A percentile compares a stretch with the other conserved stretches of the same genome.
Conservation (phyloP, 2,888 invertebrate genomes). For the Bombylius discolor region DNA sequence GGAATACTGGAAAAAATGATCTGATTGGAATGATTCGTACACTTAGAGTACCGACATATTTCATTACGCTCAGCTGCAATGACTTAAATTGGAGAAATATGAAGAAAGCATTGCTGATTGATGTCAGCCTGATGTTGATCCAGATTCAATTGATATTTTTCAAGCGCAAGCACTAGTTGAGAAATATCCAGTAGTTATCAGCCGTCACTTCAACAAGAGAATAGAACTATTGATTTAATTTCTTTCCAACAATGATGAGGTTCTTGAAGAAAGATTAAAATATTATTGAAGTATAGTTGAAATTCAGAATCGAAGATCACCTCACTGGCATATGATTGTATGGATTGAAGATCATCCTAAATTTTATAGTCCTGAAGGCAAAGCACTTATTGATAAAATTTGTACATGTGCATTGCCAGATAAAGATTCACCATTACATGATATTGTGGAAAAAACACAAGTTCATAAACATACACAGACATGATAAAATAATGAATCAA, state of each 20-base stretch:
- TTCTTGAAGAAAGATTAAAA: conserved; percentile 10
- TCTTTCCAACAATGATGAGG: conserved; percentile 2
- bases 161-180: conserved; percentile 1
- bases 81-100: conserved; percentile 20
- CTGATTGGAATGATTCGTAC: conserved; percentile 19
- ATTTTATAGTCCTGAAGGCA: conserved; percentile 17
- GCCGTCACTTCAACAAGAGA: conserved; percentile 13
- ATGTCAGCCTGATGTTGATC: conserved; percentile 12
- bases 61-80: conserved; percentile 16
- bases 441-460: conserved; percentile 11
- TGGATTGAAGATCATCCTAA: conserved; percentile 4
- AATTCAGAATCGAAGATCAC: conserved; percentile 9
- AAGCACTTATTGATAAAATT: conserved; percentile 5
- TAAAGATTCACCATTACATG: conserved; percentile 9
- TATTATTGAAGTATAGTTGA: conserved; percentile 13
- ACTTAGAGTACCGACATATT: conserved; percentile 20
- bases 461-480: conserved; percentile 16
- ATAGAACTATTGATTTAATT: conserved; percentile 14
- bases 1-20: conserved; percentile 18
- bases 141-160: conserved; percentile 1
- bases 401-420: conserved; percentile 7
- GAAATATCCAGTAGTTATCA: conserved; percentile 2
- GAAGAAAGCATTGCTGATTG: conserved; percentile 18
- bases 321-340: conserved; percentile 2
- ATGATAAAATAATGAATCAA: conserved; percentile 9